These are phyloP conservation scores for Mustela nigripes DNA, from an alignment of 2,113 vertebrate genomes.

Conservation along the genomic window DNA sequence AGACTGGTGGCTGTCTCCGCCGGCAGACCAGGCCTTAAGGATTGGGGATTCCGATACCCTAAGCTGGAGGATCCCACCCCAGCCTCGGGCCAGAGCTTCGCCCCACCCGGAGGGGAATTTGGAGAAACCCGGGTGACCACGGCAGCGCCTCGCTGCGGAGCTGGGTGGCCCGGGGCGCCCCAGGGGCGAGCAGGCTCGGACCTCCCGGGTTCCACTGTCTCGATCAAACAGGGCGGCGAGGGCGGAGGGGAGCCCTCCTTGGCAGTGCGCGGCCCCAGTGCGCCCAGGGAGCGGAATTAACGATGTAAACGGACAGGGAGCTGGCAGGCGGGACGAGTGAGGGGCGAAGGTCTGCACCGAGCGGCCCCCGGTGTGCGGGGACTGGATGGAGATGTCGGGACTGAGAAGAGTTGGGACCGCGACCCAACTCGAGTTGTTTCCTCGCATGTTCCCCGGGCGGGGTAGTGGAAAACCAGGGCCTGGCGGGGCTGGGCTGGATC, in stretches of 20 bases:
- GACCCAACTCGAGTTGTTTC: too few relatives aligned
- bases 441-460: neutral
- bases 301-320: neutral
- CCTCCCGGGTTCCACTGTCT: neutral
- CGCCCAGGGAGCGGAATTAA: neutral
- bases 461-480: neutral
- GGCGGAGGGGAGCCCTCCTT: neutral
- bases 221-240: rapidly evolving
- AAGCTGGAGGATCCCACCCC: neutral
- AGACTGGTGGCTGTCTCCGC: too few relatives aligned
- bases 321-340: neutral
- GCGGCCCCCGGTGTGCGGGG: neutral
- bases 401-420: neutral
- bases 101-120: neutral
- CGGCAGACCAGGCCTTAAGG: neutral
- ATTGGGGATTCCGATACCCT: neutral
- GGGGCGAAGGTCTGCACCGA: neutral
- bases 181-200: neutral
- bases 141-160: neutral
- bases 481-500: neutral
- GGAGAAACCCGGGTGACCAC: neutral
- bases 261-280: neutral
- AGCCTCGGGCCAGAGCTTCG: neutral
- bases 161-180: neutral
- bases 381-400: neutral